phyloP scores from a whole-genome alignment of 53 echinoderm and acorn worm species.

The Holothuria leucospilota region DNA sequence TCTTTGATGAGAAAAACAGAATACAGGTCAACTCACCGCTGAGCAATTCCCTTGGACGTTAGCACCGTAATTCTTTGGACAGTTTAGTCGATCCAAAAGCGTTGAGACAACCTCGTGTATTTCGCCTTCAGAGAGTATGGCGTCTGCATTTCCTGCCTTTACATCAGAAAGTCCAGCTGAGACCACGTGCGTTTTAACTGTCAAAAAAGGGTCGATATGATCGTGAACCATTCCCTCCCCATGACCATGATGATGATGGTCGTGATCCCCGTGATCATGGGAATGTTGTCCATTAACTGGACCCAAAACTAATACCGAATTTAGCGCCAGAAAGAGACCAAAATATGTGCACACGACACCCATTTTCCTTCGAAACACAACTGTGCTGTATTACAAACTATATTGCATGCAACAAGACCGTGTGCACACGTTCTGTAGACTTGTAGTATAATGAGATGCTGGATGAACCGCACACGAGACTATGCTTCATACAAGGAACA shows the following conservation, averaged over 20 bases:
- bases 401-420: too few relatives aligned
- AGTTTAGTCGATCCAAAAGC: background rate
- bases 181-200: conserved; percentile 31
- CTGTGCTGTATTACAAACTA: too few relatives aligned
- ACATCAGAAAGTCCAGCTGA: background rate
- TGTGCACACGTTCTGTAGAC: too few relatives aligned
- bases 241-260: background rate
- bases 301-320: background rate
- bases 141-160: background rate
- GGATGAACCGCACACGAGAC: too few relatives aligned
- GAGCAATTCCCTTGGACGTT: background rate
- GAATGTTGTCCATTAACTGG: conserved; percentile 3
- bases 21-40: background rate
- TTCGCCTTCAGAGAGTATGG: conserved; percentile 10
- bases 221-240: background rate
- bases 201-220: conserved; percentile 28
- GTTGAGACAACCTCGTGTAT: conserved; percentile 6
- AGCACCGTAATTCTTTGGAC: background rate
- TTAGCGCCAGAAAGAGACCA: conserved; percentile 25
- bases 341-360: conserved; percentile 44
- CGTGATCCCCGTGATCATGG: conserved; percentile 5
- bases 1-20: too few relatives aligned
- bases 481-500: too few relatives aligned
- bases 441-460: too few relatives aligned
- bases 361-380: background rate